phyloP scores from a whole-genome alignment of 2,888 invertebrate species.

The Rutpela maculata region DNA sequence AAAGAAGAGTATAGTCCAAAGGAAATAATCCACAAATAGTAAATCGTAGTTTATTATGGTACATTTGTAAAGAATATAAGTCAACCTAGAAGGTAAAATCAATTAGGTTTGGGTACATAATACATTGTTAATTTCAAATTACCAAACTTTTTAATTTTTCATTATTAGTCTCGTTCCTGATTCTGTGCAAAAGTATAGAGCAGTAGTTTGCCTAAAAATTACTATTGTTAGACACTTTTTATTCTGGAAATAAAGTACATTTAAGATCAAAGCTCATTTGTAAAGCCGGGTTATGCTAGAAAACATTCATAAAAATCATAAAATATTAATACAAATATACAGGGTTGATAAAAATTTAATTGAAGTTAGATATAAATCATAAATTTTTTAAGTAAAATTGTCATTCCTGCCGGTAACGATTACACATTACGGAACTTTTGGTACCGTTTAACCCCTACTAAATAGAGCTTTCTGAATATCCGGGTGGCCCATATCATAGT shows the following conservation, averaged over 20 bases:
- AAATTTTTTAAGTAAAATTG: too few relatives aligned
- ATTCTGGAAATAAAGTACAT: background rate
- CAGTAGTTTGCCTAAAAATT: conserved; percentile 65
- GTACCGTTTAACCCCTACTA: too few relatives aligned
- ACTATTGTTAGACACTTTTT: background rate
- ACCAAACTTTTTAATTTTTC: conserved; percentile 59
- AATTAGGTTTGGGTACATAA: conserved; percentile 28
- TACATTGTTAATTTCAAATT: conserved; percentile 57
- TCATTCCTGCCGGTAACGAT: too few relatives aligned
- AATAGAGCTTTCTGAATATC: too few relatives aligned
- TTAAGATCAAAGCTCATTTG: background rate
- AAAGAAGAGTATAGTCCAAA: conserved; percentile 65
- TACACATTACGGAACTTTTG: too few relatives aligned
- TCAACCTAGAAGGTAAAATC: conserved; percentile 63
- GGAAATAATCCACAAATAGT: conserved; percentile 66
- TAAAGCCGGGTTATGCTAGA: too few relatives aligned
- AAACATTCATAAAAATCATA: too few relatives aligned
- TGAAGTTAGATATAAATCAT: too few relatives aligned
- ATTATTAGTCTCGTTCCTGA: conserved; percentile 63
- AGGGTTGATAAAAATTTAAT: too few relatives aligned
- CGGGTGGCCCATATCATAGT: too few relatives aligned
- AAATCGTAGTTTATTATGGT: conserved; percentile 65
- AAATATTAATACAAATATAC: too few relatives aligned
- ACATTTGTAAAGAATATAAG: conserved; percentile 67
- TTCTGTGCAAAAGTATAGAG: conserved; percentile 65